phyloP scores from a whole-genome alignment of 2,888 invertebrate genomes.

The Chrysolina oricalcia region DNA sequence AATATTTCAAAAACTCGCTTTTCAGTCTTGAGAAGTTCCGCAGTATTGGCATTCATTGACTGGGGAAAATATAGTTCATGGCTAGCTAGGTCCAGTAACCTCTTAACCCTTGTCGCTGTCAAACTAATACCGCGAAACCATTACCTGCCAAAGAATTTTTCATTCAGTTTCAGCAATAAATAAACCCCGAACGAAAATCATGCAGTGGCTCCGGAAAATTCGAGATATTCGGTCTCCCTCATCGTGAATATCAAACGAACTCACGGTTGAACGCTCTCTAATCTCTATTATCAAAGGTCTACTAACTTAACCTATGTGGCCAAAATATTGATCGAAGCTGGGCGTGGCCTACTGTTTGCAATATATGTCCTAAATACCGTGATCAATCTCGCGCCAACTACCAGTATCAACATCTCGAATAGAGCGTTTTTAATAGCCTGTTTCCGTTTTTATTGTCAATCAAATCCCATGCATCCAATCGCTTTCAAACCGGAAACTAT shows the following conservation, averaged over 20 bases:
- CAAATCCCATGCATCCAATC: neutral
- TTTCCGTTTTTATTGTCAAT: constrained; percentile 10
- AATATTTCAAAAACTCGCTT: too few relatives aligned
- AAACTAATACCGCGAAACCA: neutral
- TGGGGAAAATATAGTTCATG: neutral
- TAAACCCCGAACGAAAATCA: neutral
- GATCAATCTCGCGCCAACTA: constrained; percentile 20
- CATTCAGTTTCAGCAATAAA: neutral
- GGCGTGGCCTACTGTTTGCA: constrained; percentile 64
- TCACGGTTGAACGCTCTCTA: constrained; percentile 41
- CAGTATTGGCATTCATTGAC: neutral
- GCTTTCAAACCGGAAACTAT: neutral
- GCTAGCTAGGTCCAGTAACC: neutral
- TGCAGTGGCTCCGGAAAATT: neutral
- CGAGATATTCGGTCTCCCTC: neutral
- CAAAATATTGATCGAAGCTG: constrained; percentile 66
- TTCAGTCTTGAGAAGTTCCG: neutral
- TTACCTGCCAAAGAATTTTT: neutral
- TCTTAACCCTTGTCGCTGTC: neutral
- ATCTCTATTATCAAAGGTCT: constrained; percentile 54
- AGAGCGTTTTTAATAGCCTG: neutral
- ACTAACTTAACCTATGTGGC: constrained; percentile 66
- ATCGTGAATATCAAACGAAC: constrained; percentile 32
- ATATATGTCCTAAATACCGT: constrained; percentile 57
- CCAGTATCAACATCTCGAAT: neutral